These are phyloP conservation scores for Galbula dea DNA, from an alignment of 2,113 vertebrate genomes.

Conservation along the genomic window DNA sequence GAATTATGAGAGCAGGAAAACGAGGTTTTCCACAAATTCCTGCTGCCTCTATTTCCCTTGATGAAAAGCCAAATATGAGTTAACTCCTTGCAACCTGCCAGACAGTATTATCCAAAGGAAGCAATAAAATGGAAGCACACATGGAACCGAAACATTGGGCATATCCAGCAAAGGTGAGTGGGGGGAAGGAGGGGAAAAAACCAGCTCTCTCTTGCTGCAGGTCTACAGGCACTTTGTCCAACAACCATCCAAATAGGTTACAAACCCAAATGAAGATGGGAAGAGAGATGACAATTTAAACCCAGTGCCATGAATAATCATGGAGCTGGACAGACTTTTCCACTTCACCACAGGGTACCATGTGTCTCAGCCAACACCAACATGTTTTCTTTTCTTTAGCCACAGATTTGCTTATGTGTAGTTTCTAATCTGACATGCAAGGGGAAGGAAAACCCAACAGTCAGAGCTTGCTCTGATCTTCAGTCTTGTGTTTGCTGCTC, in stretches of 20 bases:
- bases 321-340: accelerated
- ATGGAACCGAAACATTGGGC: background rate
- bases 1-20: background rate
- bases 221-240: background rate
- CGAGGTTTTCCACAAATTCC: background rate
- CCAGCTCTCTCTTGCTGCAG: background rate
- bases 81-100: background rate
- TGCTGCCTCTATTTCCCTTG: background rate
- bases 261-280: background rate
- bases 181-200: background rate
- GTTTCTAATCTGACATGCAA: background rate
- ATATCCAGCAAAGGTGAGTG: accelerated
- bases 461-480: background rate
- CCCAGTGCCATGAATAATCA: background rate
- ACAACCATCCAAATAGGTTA: background rate
- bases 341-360: background rate
- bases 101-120: background rate
- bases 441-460: background rate
- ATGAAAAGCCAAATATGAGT: background rate
- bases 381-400: background rate
- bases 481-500: background rate
- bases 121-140: background rate
- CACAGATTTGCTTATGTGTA: background rate
- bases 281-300: background rate
- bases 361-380: background rate